phyloP scores from a whole-genome alignment of 2,113 vertebrate genomes.

The Synodontis membranacea region DNA sequence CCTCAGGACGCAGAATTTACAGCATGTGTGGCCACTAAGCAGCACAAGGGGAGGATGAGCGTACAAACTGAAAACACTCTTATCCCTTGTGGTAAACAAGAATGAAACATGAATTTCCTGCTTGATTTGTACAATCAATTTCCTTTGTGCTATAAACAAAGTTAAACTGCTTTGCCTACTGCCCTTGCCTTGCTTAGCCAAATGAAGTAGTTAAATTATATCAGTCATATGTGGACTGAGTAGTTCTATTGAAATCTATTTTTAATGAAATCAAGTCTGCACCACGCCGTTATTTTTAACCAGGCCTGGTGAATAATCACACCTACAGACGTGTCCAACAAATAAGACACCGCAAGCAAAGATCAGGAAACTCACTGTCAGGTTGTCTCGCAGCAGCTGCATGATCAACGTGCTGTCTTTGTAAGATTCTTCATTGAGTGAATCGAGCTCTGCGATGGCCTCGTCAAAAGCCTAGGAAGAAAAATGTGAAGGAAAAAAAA shows the following conservation, averaged over 20 bases:
- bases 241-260: too few relatives aligned
- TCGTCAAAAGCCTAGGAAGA: constrained; percentile 88
- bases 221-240: neutral
- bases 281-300: neutral
- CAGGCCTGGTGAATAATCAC: neutral
- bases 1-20: neutral
- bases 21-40: neutral
- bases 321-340: neutral
- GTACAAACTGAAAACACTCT: too few relatives aligned
- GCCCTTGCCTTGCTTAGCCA: neutral
- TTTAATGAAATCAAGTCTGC: too few relatives aligned
- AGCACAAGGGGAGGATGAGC: too few relatives aligned
- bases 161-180: neutral
- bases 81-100: neutral
- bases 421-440: constrained; percentile 88
- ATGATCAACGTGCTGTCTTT: constrained; percentile 99
- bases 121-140: neutral
- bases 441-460: constrained; percentile 88
- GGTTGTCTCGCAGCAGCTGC: constrained; percentile 98
- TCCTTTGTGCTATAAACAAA: neutral
- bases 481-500: neutral
- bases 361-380: constrained; percentile 73
- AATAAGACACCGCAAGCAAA: neutral
- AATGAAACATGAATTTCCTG: neutral
- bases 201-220: neutral